Conservation (phyloP, 2,888 invertebrate genomes). For the Acrobasis repandana region DNA sequence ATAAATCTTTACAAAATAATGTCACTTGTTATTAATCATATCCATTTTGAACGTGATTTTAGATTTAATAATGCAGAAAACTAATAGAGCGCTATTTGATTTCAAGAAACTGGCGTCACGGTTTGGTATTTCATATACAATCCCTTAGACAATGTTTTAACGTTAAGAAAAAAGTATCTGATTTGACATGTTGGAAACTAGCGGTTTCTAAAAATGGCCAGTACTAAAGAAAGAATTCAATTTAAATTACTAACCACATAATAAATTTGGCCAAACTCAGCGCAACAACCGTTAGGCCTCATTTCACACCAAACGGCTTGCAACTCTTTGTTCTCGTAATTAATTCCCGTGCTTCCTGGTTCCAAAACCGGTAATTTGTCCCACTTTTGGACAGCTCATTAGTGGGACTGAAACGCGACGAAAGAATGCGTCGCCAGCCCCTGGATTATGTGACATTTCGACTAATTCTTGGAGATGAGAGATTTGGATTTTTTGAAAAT, state of each 20-base stretch:
- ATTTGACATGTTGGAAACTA: too few relatives aligned
- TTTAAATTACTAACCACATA: neutral
- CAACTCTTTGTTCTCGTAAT: conserved; percentile 15
- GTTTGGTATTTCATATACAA: too few relatives aligned
- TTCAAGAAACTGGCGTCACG: too few relatives aligned
- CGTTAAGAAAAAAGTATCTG: too few relatives aligned
- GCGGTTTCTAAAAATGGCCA: too few relatives aligned
- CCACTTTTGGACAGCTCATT: conserved; percentile 17
- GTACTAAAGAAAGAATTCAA: neutral
- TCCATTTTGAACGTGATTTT: too few relatives aligned
- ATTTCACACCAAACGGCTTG: conserved; percentile 5
- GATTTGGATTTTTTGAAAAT: neutral
- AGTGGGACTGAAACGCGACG: conserved; percentile 8
- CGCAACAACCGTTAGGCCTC: neutral
- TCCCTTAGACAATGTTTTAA: too few relatives aligned
- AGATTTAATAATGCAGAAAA: too few relatives aligned
- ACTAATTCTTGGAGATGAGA: neutral
- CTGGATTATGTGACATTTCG: neutral
- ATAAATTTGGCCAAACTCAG: conserved; percentile 4
- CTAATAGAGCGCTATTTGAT: too few relatives aligned
- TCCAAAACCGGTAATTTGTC: conserved; percentile 18
- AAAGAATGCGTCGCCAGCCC: conserved; percentile 8
- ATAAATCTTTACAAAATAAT: too few relatives aligned
- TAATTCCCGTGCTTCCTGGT: conserved; percentile 18
- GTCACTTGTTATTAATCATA: too few relatives aligned